Conservation (phyloP, 2,888 invertebrate genomes). For the Troides oblongomaculatus region DNA sequence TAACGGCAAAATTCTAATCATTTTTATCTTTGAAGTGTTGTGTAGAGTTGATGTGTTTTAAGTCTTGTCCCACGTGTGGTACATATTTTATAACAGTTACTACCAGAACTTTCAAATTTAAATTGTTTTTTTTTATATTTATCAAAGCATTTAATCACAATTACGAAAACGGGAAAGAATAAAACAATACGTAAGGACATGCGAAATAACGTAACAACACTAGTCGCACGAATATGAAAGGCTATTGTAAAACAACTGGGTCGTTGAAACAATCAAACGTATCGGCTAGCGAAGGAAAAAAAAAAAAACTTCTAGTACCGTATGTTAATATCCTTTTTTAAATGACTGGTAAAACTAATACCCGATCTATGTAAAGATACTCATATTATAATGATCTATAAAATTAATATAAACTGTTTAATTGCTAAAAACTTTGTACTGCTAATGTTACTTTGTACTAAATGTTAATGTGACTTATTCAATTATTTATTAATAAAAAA, state of each 20-base stretch:
- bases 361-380: neutral
- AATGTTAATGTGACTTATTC: too few species aligned
- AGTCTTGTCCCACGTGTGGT: too few species aligned
- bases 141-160: neutral
- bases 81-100: too few species aligned
- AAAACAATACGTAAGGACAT: constrained; percentile 12
- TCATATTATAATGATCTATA: too few species aligned
- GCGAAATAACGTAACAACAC: constrained; percentile 13
- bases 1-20: too few species aligned
- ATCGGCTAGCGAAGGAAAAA: neutral
- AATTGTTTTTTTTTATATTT: neutral
- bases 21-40: too few species aligned
- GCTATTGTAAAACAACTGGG: constrained; percentile 22
- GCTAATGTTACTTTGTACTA: too few species aligned
- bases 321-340: constrained; percentile 6
- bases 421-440: too few species aligned
- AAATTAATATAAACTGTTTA: too few species aligned
- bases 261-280: constrained; percentile 21
- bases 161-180: constrained; percentile 1
- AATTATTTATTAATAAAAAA: too few species aligned
- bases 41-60: too few species aligned
- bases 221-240: constrained; percentile 20
- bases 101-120: too few species aligned
- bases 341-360: neutral
- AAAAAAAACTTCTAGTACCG: constrained; percentile 9